Base-by-base conservation (phyloP, 1,140 invertebrate genomes). In the Ectropis grisescens region DNA sequence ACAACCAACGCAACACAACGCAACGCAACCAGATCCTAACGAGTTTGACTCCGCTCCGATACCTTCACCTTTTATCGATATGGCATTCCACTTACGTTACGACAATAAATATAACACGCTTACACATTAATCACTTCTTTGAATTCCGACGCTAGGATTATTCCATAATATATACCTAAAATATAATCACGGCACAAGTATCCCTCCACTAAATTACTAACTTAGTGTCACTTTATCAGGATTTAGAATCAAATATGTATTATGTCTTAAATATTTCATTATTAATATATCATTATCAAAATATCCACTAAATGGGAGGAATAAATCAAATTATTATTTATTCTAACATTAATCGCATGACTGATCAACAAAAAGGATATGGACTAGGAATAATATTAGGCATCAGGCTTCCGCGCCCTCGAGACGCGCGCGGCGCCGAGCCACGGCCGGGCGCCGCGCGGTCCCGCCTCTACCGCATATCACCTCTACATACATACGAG, bases 231-330 rank as follows among this genome's bases (percentile, higher is more conserved):
- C 72, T 79, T 81, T 81, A 81, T 81, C 71, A 79, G 76, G 76
- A 81, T 81, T 81, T 81, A 81, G 76, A 81, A 81, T 81, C 76
- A 81, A 81, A 79, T 81, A 81, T 81, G 76, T 81, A 79, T 81
- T 81, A 79, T 79, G 76, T 79, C 76, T 81, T 81, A 81, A 81
- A 79, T 79, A 81, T 81, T 81, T 79, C 71, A 75, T 75, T 81
- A 81, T 78, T 80, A 81, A 81, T 79, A 81, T 79, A 81, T 81
- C 74, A 81, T 81, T 81, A 81, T 81, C 76, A 81, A 81, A 81
- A 81, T 81, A 79, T 81, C 76, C 76, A 81, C 74, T 81, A 81
- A 81, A 81, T 72, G 76, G 71, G 71, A 79, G 72, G 76, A 81
- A 79, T 81, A 81, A 81, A 81, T 79, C 71, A 79, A 81, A 81